phyloP scores from a whole-genome alignment of 1,140 invertebrate genomes.

The Zaprionus taronus region DNA sequence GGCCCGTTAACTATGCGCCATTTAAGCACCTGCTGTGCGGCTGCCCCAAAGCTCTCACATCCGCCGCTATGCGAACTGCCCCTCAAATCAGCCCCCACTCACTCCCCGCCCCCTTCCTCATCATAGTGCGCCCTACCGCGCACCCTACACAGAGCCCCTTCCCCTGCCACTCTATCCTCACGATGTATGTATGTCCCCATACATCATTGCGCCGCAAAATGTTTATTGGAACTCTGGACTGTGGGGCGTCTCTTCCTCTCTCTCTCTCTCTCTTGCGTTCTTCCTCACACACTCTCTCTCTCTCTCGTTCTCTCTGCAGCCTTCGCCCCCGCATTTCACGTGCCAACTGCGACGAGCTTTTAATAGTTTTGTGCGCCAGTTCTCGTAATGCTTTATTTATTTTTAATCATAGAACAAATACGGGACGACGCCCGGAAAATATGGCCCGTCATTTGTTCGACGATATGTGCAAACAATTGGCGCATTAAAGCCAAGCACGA shows the following conservation, averaged over 20 bases:
- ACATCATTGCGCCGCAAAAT: slow-evolving; percentile 78
- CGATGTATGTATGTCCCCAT: slow-evolving; percentile 50
- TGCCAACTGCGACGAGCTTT: slow-evolving; percentile 57
- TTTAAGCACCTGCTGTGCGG: slow-evolving; percentile 64
- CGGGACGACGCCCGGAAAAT: slow-evolving; percentile 55
- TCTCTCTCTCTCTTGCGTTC: not conserved
- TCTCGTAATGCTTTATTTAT: slow-evolving; percentile 77
- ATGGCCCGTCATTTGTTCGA: slow-evolving; percentile 77
- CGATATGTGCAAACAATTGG: slow-evolving; percentile 78
- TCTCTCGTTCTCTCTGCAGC: not conserved
- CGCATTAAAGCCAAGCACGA: slow-evolving; percentile 68
- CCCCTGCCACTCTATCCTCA: not conserved
- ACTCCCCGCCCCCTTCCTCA: not conserved
- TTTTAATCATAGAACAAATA: slow-evolving; percentile 82
- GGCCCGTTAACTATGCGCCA: slow-evolving; percentile 69
- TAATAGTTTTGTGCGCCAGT: slow-evolving; percentile 74
- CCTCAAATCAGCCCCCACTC: slow-evolving; percentile 24
- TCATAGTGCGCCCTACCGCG: not conserved
- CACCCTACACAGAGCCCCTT: slow-evolving; percentile 6
- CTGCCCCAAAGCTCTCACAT: slow-evolving; percentile 45
- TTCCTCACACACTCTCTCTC: not conserved
- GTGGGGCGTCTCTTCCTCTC: slow-evolving; percentile 1
- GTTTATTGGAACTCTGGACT: slow-evolving; percentile 58
- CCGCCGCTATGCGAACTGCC: slow-evolving; percentile 2
- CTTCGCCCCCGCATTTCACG: not conserved